Base-by-base conservation (phyloP, 2,797 vertebrate species). In the Philypnodon macrostomus region DNA sequence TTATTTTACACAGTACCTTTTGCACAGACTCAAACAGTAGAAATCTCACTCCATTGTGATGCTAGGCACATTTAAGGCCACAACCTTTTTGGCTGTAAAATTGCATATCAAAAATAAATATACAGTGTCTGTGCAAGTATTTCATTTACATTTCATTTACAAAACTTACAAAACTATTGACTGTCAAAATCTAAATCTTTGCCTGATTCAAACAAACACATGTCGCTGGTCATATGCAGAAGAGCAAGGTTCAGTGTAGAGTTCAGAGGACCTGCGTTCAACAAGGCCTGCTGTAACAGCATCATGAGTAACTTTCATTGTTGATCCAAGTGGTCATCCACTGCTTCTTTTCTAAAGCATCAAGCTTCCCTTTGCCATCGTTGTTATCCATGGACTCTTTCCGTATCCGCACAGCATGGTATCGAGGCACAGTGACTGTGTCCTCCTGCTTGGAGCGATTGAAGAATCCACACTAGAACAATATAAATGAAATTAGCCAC, bases 251-350 rank as follows among this genome's bases (percentile, higher is more conserved):
- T 29, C 26, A 16, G 26, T 42, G 15, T 17, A 34, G 39, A 56
- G 19, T 46, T 56, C 33, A 58, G 35, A 44, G 53, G 47, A 19
- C 60, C 57, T 65, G 48, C 45, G 53, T 41, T 44, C 10, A 36
- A 19, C 44, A 19, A 44, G 31, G 31, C 13, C n/a, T 33, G n/a
- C 4, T 15, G 5, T 24, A 42, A 58, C 38, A n/a, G n/a, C n/a
- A 36, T 85, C 81, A 97, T 0, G 92, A 94, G 68, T 93, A 97
- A 73, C 93, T 96, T 81, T 96, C 92, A 18, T 93, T 91, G 79
- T 96, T 92, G 17, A 85, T 91, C 97, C 95, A 98, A 33, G 91
- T 91, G 9, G 92, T 96, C 91, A 94, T 86, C 95, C 95, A 98
- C 48, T 91, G 93, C 73, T 96, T 98, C 71, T 90, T 93, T 54